Base-by-base conservation (phyloP, 2,888 invertebrate species). In the Heliconius sara region DNA sequence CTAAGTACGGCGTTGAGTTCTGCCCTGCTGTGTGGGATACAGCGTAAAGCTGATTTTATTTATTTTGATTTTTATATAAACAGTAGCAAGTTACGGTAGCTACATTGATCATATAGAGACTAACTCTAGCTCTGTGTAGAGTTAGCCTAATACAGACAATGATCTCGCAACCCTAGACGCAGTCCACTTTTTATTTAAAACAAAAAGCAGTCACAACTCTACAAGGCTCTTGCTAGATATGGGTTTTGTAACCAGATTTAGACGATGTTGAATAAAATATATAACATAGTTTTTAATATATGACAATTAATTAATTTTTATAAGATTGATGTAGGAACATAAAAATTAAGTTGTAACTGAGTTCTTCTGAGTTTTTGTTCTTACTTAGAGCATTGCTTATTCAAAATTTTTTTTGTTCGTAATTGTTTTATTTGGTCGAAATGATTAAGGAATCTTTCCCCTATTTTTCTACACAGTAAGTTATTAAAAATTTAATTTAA, bases 111-210 rank as follows among this genome's bases (percentile, higher is more conserved):
- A 22, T 22, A 16, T 34, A 73, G 25, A 34, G n/a, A 60, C 22
- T 57, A 27, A 25, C 47, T 4, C 13, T 22, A 52, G 13, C 9
- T 57, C 57, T 34, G 57, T 13, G 72, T 60, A 16, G 3, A 34
- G 30, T 57, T 16, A 73, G 16, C 73, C 73, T 60, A 25, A 73
- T 60, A 60, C 73, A 57, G 72, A 72, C 72, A 60, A 73, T 73
- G 25, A 60, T 39, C 73, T 39, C 73, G 73, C 73, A 73, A 73
- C 22, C n/a, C 73, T n/a, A 73, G 73, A 73, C 16, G 39, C n/a
- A 60, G 73, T 73, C 39, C 9, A 60, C 39, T 73, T 73, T 60
- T 60, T 60, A 73, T 60, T 73, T n/a, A 57, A 34, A 34, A 73
- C 72, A 73, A 73, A 60, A 60, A 73, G 60, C 73, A 16, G 60